These are phyloP conservation scores for Geotrypetes seraphini DNA, from an alignment of 2,797 vertebrate species.

Conservation along the genomic window DNA sequence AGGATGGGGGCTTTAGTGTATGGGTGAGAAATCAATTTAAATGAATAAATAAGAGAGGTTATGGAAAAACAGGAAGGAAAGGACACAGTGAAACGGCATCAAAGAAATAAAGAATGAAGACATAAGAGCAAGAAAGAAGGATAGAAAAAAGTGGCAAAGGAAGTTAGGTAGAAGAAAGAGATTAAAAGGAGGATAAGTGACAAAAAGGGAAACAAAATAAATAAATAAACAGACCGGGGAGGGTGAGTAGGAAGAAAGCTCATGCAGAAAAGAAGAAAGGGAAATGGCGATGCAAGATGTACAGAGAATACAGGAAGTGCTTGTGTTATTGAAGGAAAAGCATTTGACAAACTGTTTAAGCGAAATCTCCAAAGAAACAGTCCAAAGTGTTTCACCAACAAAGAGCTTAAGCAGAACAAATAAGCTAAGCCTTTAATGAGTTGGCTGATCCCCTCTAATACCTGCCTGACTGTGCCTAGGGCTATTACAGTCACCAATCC, in stretches of 20 bases:
- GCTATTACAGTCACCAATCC: constrained; percentile 69
- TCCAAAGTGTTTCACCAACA: constrained; percentile 81
- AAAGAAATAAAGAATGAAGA: background rate
- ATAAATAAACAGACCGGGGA: background rate
- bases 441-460: constrained; percentile 80
- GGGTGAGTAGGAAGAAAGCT: background rate
- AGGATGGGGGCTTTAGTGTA: too few species aligned
- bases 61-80: background rate
- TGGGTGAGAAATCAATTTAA: too few species aligned
- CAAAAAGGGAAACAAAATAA: background rate
- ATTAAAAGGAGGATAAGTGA: too few species aligned
- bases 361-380: constrained; percentile 81
- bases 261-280: constrained; percentile 2
- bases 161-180: too few species aligned
- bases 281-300: background rate
- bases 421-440: constrained; percentile 93
- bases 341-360: constrained; percentile 72
- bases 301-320: background rate
- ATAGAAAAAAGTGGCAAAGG: too few species aligned
- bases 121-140: too few species aligned
- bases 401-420: constrained; percentile 82
- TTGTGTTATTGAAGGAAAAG: constrained; percentile 41
- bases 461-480: constrained; percentile 66
- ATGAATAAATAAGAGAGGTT: too few species aligned
- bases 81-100: too few species aligned